Evolutionary conservation across 2,888 invertebrate genomes (phyloP).

Genomic region (Melieria crassipennis): DNA sequence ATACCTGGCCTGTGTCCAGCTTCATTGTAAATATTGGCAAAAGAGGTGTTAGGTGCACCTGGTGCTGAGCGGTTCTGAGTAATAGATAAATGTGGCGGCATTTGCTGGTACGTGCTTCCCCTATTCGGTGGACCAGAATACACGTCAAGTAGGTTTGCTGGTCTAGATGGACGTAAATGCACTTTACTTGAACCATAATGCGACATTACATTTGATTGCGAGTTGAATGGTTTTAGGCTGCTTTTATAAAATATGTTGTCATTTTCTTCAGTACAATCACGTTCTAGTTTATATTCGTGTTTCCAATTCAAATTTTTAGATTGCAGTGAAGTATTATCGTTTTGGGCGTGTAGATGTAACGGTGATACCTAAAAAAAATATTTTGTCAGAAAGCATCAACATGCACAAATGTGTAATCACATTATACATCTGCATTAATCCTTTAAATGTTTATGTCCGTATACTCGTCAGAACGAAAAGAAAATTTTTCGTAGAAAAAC

Average conservation of each 20-base stretch:
- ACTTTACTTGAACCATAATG: conserved; percentile 24
- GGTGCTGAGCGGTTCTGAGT: conserved; percentile 18
- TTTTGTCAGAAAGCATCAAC: not conserved
- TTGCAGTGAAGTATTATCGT: conserved; percentile 7
- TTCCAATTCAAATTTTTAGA: conserved; percentile 24
- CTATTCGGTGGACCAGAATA: conserved; percentile 34
- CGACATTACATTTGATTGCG: not conserved
- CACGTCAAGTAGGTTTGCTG: conserved; percentile 32
- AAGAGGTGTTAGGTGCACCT: conserved; percentile 25
- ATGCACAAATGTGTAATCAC: not conserved
- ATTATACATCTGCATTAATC: not conserved
- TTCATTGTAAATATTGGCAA: conserved; percentile 27
- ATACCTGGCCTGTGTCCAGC: conserved; percentile 25
- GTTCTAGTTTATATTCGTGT: conserved; percentile 17
- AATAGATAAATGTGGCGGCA: conserved; percentile 29
- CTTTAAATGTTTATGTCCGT: not conserved
- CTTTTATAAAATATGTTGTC: conserved; percentile 23
- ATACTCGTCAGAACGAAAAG: too few species aligned
- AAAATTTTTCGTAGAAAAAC: too few species aligned
- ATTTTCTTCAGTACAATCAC: conserved; percentile 26
- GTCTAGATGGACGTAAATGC: conserved; percentile 21
- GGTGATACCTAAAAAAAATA: conserved; percentile 24
- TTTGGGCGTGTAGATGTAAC: conserved; percentile 15
- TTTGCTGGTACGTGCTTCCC: conserved; percentile 29
- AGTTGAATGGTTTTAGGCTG: not conserved